Conservation (phyloP, 30 jellyfish, hydroid and myxozoan genomes). For the Pseudorhiza aurosa region DNA sequence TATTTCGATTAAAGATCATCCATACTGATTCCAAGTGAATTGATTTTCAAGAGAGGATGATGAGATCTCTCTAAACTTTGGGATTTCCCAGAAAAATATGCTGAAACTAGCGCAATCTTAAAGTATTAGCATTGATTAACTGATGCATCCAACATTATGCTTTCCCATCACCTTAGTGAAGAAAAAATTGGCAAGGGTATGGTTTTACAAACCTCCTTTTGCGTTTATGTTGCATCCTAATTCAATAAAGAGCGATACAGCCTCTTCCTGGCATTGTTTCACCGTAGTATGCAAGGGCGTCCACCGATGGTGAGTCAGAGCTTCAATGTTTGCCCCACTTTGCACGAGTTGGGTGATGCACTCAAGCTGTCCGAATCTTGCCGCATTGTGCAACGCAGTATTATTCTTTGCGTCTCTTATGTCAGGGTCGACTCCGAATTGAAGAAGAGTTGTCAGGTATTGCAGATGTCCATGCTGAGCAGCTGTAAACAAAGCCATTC, state of each 20-base stretch:
- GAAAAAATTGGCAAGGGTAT: not conserved
- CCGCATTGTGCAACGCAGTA: constrained; percentile 76
- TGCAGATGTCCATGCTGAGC: constrained; percentile 61
- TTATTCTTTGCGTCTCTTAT: constrained; percentile 5
- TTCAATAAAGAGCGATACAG: constrained; percentile 44
- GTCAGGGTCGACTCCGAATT: constrained; percentile 59
- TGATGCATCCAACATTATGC: too few relatives aligned
- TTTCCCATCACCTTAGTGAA: too few relatives aligned
- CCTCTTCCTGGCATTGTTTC: constrained; percentile 81
- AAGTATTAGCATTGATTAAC: not conserved
- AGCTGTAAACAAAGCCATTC: constrained; percentile 46
- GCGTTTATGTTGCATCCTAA: constrained; percentile 64
- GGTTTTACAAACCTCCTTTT: constrained; percentile 62
- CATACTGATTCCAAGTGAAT: too few relatives aligned
- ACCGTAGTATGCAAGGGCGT: constrained; percentile 88
- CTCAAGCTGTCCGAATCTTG: constrained; percentile 64
- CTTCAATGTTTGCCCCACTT: constrained; percentile 75
- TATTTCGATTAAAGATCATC: too few relatives aligned
- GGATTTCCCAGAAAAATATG: too few relatives aligned
- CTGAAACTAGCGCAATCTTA: not conserved
- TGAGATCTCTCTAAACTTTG: too few relatives aligned
- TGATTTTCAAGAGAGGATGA: too few relatives aligned
- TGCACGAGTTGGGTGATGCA: constrained; percentile 52
- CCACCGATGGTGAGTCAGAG: constrained; percentile 47
- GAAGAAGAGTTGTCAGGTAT: constrained; percentile 22